These are phyloP conservation scores for Pocillopora verrucosa DNA, from an alignment of 64 coral and sea anemone genomes.

Conservation along the genomic window DNA sequence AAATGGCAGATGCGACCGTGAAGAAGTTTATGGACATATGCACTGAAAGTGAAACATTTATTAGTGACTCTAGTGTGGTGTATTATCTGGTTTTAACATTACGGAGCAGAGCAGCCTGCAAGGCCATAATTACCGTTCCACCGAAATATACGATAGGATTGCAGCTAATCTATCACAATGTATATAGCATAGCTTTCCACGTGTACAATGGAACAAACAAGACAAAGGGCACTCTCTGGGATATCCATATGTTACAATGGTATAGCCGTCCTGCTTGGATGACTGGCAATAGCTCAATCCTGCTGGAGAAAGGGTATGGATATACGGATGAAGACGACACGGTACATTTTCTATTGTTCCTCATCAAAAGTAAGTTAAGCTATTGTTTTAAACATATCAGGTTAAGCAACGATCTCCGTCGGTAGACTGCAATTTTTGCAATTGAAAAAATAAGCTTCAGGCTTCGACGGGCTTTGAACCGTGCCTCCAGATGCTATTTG, in stretches of 20 bases:
- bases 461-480: background rate
- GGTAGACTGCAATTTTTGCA: too few relatives aligned
- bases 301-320: background rate
- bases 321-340: background rate
- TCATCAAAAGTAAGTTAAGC: background rate
- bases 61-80: background rate
- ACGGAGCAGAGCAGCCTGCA: background rate
- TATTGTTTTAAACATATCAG: background rate
- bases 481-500: too few relatives aligned
- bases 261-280: constrained; percentile 31
- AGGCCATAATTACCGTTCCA: constrained; percentile 15
- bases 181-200: background rate
- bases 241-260: constrained; percentile 10
- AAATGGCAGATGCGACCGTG: constrained; percentile 35
- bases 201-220: constrained; percentile 40
- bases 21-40: constrained; percentile 34
- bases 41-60: constrained; percentile 20
- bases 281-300: background rate
- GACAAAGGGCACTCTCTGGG: constrained; percentile 6
- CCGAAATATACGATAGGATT: constrained; percentile 42
- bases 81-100: background rate
- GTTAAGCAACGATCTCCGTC: background rate
- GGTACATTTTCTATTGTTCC: background rate
- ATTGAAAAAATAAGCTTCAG: too few relatives aligned
- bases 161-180: constrained; percentile 41